These are phyloP conservation scores for Semicossyphus pulcher DNA, from an alignment of 2,113 vertebrate genomes.

Conservation along the genomic window DNA sequence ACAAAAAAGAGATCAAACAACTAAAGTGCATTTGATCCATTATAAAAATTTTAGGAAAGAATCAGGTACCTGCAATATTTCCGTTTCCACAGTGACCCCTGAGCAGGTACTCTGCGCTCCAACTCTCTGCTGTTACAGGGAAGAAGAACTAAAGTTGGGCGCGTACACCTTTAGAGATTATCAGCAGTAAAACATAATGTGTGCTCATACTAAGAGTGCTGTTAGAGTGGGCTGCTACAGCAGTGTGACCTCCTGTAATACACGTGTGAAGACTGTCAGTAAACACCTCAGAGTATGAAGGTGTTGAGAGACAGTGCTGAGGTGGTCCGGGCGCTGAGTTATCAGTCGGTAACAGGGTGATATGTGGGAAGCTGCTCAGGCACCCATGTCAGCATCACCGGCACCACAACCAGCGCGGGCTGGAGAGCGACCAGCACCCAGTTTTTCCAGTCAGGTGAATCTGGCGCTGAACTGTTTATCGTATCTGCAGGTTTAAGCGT, in stretches of 20 bases:
- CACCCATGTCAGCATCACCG: conserved; percentile 12
- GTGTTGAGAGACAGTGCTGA: conserved; percentile 60
- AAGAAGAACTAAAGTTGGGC: neutral
- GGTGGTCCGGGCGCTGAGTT: conserved; percentile 25
- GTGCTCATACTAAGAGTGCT: conserved; percentile 27
- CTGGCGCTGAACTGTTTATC: conserved; percentile 60
- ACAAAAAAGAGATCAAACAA: too few species aligned
- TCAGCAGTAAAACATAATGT: conserved; percentile 24
- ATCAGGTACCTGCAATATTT: too few species aligned
- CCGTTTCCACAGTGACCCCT: too few species aligned
- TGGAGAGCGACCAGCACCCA: conserved; percentile 6
- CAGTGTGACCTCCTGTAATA: conserved; percentile 51
- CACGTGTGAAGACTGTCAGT: conserved; percentile 71
- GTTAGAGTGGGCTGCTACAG: conserved; percentile 28
- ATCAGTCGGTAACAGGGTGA: conserved; percentile 45
- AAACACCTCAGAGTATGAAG: conserved; percentile 67
- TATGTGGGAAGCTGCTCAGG: conserved; percentile 37
- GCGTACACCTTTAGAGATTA: conserved; percentile 27
- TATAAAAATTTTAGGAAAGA: too few species aligned
- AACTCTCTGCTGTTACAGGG: neutral
- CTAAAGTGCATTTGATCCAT: too few species aligned
- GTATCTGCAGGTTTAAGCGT: conserved; percentile 75
- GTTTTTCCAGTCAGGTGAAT: conserved; percentile 23
- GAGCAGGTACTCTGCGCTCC: too few species aligned
- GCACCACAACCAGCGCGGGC: conserved; percentile 20